These are phyloP conservation scores for Horisme vitalbata DNA, from an alignment of 2,888 invertebrate genomes.

Conservation along the genomic window DNA sequence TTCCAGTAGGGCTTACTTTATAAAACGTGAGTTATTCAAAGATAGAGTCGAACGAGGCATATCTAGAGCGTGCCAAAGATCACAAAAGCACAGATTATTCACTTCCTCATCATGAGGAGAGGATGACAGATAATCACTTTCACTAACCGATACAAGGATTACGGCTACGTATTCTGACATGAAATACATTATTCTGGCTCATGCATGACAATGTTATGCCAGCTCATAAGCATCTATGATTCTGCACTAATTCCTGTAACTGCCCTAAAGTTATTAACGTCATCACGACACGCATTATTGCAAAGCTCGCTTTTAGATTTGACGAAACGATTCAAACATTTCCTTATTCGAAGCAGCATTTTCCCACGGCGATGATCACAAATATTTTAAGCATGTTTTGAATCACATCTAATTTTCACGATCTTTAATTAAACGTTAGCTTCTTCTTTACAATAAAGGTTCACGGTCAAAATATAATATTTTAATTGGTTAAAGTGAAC, in stretches of 20 bases:
- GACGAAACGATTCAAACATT: slow-evolving; percentile 32
- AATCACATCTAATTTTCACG: slow-evolving; percentile 23
- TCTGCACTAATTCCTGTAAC: slow-evolving; percentile 32
- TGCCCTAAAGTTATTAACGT: slow-evolving; percentile 32
- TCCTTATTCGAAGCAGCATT: slow-evolving; percentile 31
- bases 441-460: slow-evolving; percentile 53
- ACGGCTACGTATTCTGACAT: slow-evolving; percentile 48
- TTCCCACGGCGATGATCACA: slow-evolving; percentile 30
- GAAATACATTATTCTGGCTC: slow-evolving; percentile 39
- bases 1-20: slow-evolving; percentile 3
- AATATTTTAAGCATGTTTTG: slow-evolving; percentile 24
- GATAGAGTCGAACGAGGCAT: slow-evolving; percentile 37
- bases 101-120: slow-evolving; percentile 62
- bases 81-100: slow-evolving; percentile 50
- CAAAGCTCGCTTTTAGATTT: slow-evolving; percentile 35
- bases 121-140: slow-evolving; percentile 69
- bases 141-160: slow-evolving; percentile 64
- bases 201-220: not conserved
- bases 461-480: slow-evolving; percentile 61
- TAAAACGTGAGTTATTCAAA: slow-evolving; percentile 20
- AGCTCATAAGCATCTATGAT: not conserved
- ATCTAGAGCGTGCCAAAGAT: slow-evolving; percentile 52
- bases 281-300: slow-evolving; percentile 43
- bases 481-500: slow-evolving; percentile 65
- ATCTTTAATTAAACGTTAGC: slow-evolving; percentile 13